Base-by-base conservation (phyloP, 2,113 vertebrate genomes). In the Hylia prasina region DNA sequence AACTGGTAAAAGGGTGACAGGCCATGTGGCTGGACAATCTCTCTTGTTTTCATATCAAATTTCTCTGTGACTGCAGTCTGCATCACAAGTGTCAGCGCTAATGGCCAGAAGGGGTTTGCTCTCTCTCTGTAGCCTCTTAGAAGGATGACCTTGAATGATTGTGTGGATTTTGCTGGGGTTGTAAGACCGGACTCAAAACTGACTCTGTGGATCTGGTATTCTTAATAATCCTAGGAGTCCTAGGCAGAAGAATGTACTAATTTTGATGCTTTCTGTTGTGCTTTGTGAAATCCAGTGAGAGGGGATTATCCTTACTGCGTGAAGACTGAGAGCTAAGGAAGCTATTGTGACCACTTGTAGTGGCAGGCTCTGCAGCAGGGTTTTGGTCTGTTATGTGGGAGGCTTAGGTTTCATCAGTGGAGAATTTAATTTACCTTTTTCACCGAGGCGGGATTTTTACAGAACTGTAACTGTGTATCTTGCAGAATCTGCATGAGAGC, bases 381-480 rank as follows among this genome's bases (percentile, higher is more conserved):
- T 2, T 92, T 94, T 90, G 15, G 14, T 83, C 40, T 85, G 58
- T 79, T 91, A 37, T 25, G 50, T 94, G 76, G 85, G 92, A 86
- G 75, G 78, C 42, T 86, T 69, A 57, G 81, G 50, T 82, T 95
- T 90, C 39, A 72, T 86, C 75, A 66, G 78, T 5, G 1, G 53
- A 90, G 47, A 90, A 96, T 77, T 93, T 76, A 68, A 96, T 94
- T 96, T 95, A 33, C 50, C 50, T 0, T 0, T 91, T 95, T 94
- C 71, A 85, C 82, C 2, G 7, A 72, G 50, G 85, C 6, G 93
- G 66, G 66, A 37, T 87, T 95, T 95, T 85, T 96, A 50, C 87
- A 94, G 75, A 53, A 77, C 71, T 82, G 24, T 96, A 93, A 56
- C 94, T 87, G 27, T 94, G 81, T 91, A 90, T 88, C 91, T 96